Evolutionary conservation across 2,113 vertebrate species (phyloP), one percentile per base, ranked within the genome.

Genomic region (Carollia perspicillata): DNA sequence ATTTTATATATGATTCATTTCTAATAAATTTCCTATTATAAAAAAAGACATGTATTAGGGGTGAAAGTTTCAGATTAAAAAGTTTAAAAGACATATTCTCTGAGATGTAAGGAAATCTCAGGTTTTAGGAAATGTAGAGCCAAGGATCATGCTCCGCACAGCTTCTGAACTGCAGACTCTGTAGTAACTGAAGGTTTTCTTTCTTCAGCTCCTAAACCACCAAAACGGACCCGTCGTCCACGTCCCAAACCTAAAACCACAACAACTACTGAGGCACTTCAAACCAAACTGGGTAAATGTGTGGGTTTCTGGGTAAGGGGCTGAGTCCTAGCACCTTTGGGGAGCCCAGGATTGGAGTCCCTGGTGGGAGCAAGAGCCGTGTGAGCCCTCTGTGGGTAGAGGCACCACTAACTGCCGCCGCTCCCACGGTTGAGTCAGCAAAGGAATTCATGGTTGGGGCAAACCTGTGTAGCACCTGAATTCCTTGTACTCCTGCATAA

Each of bases 201-300:
- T 97, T 98, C 92, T 97, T 92, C 96, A 98, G 98, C 96, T 98
- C 90, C 98, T 78, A 98, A 96, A 92, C 97, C 93, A 97, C 35
- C 98, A 71, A 97, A 95, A 92, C 89, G 96, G 87, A 97, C 94
- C 77, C 94, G 20, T 3, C 97, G 9, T 69, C 89, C 96, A 44
- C 95, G 94, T 96, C 97, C 95, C 75, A 98, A 94, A 96, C 93
- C 90, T 97, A 97, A 97, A 98, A 58, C 96, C 87, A 93, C 96
- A 96, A 91, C 92, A 85, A 97, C 93, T 96, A 89, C 97, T 96
- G 96, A 96, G 84, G 89, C 86, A 65, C 93, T 98, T 94, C 97
- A 98, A 44, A 94, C 42, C n/a, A 97, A 96, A 97, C 93, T 71
- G 80, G 98, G 98, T 99, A 99, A 98, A 98, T 96, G 81, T 96